Base-by-base conservation (phyloP, 2,888 invertebrate genomes). In the Phengaris arion region DNA sequence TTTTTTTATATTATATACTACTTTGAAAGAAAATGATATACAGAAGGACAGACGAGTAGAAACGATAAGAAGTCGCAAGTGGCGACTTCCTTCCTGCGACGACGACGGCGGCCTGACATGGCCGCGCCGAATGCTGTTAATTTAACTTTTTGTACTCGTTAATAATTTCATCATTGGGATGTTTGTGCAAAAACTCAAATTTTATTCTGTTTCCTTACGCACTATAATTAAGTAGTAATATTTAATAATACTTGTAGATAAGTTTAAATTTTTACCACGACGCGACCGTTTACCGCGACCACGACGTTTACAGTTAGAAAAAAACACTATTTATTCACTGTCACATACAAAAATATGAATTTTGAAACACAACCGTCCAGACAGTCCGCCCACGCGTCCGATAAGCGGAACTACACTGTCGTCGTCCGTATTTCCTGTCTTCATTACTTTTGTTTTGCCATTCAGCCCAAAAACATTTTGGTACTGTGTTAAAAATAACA, bases 21-120 rank as follows among this genome's bases (percentile, higher is more conserved):
- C 35, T 35, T 35, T 35, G 3, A 35, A 57, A 15, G 4, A 57
- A 2, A 8, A 9, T 15, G 10, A 5, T 52, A 52, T 72, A 15
- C 13, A 22, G 8, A 52, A 52, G 10, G 0, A 45, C 55, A 46
- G 7, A 55, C 12, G 10, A 12, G 45, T 54, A 6, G 12, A 75
- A 68, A 68, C 22, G 45, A 51, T 51, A 74, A 74, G 68, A 55
- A 55, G 13, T 45, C 22, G 87, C 88, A 89, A 90, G 84, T 83
- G 83, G 83, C 80, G 80, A 85, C 87, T 90, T 89, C 90, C 89
- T 85, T 87, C 86, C 88, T 85, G 88, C 87, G n/a, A n/a, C n/a
- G n/a, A 88, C 89, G 89, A 86, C 84, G 81, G 83, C 80, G 2
- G 35, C 35, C 35, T 35, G 75, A 73, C 80, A 48, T 51, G 35